These are phyloP conservation scores for Campoplex nolae DNA, from an alignment of 2,888 invertebrate genomes.

Conservation along the genomic window DNA sequence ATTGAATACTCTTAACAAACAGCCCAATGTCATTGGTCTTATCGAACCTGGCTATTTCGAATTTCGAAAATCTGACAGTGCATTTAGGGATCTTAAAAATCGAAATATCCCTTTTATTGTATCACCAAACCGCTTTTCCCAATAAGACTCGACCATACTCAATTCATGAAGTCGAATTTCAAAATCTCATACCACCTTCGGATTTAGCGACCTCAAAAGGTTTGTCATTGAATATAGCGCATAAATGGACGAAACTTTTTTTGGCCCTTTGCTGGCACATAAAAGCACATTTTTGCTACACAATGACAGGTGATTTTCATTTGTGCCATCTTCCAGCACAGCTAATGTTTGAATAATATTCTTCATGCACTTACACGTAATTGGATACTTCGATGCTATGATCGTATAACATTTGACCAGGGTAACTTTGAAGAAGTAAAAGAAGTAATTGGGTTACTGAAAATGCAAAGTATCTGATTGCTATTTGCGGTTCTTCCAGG, in stretches of 20 bases:
- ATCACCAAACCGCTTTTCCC: too few species aligned
- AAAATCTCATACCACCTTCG: too few species aligned
- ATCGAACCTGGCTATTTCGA: neutral
- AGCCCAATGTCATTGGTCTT: neutral
- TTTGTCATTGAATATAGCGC: neutral
- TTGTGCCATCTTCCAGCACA: neutral
- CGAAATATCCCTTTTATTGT: neutral
- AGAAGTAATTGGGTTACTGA: constrained; percentile 51
- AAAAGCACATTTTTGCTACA: neutral
- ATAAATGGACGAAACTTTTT: neutral
- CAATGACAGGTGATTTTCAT: neutral
- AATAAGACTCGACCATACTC: neutral
- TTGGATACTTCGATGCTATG: constrained; percentile 61
- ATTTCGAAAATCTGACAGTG: neutral
- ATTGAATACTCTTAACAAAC: neutral
- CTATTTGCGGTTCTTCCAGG: constrained; percentile 54
- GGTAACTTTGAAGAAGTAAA: constrained; percentile 66
- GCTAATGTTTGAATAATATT: neutral
- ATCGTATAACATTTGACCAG: constrained; percentile 65
- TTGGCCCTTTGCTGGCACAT: neutral
- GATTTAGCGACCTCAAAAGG: neutral
- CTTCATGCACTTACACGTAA: constrained; percentile 55
- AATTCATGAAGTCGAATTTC: neutral
- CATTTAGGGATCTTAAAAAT: neutral
- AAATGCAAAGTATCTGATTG: constrained; percentile 63